Conservation (phyloP, 2,797 vertebrate genomes). For the Smutsia temminckii region DNA sequence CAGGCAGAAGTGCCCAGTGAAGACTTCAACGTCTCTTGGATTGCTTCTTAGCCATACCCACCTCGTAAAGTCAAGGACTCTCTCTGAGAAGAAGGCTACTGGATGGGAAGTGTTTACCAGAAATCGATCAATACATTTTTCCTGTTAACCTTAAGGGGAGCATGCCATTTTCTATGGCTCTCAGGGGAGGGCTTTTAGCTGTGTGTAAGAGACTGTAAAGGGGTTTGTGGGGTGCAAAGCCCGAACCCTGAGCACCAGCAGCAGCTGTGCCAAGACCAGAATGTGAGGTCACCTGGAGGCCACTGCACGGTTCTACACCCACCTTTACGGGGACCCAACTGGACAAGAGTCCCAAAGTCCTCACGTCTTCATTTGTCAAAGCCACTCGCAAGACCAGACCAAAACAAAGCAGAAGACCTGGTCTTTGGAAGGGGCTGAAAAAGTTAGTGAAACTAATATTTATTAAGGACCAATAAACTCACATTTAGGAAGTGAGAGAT, state of each 20-base stretch:
- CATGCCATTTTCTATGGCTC: neutral
- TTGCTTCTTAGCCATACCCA: neutral
- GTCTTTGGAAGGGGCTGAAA: neutral
- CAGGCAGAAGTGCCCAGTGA: neutral
- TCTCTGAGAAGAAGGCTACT: neutral
- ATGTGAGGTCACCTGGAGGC: neutral
- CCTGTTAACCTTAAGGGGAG: neutral
- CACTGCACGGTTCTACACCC: neutral
- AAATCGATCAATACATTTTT: neutral
- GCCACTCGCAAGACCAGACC: neutral
- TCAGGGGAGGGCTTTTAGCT: neutral
- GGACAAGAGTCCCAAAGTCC: neutral
- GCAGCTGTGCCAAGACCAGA: neutral
- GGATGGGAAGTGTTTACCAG: neutral
- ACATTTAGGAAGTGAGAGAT: neutral
- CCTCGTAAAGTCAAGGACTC: neutral
- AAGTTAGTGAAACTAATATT: neutral
- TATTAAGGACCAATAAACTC: neutral
- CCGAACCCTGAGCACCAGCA: neutral
- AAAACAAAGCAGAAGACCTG: neutral
- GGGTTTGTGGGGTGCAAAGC: neutral
- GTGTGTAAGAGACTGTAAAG: neutral
- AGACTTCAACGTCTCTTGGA: neutral
- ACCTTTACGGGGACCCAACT: neutral
- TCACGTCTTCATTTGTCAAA: neutral